Conservation (phyloP, 35 echinoderm and acorn worm genomes). For the Stichopus chloronotus region DNA sequence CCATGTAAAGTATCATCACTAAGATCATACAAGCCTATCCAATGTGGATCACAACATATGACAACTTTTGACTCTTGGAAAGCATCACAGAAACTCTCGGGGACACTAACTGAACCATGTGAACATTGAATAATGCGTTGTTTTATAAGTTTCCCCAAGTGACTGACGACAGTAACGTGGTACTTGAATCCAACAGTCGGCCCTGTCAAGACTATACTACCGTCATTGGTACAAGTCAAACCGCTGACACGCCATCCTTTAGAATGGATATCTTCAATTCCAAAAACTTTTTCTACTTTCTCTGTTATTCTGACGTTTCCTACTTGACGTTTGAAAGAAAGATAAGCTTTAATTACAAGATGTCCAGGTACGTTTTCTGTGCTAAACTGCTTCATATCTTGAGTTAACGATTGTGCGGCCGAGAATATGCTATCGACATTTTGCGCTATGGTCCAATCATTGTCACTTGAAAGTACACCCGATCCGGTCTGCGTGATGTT, state of each 20-base stretch:
- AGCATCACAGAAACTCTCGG: not conserved
- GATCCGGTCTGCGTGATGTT: not conserved
- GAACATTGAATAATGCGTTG: not conserved
- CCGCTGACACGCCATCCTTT: not conserved
- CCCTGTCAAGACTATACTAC: constrained; percentile 27
- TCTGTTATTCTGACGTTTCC: not conserved
- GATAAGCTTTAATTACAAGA: not conserved
- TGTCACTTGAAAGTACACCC: not conserved
- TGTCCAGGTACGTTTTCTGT: not conserved
- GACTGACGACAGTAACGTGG: constrained; percentile 8
- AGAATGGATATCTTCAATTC: not conserved
- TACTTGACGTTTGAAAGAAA: not conserved
- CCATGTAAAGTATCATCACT: not conserved
- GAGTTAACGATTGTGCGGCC: not conserved
- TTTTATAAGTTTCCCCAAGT: not conserved
- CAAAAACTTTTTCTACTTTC: not conserved
- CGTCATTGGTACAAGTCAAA: not conserved
- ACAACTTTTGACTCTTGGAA: not conserved
- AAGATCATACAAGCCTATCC: not conserved
- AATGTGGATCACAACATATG: not conserved
- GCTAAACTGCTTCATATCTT: not conserved
- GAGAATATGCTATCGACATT: not conserved
- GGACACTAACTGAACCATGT: not conserved
- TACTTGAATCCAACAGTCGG: not conserved
- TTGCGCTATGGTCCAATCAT: constrained; percentile 39